Base-by-base conservation (phyloP, 1,140 invertebrate species). In the Trissolcus basalis region DNA sequence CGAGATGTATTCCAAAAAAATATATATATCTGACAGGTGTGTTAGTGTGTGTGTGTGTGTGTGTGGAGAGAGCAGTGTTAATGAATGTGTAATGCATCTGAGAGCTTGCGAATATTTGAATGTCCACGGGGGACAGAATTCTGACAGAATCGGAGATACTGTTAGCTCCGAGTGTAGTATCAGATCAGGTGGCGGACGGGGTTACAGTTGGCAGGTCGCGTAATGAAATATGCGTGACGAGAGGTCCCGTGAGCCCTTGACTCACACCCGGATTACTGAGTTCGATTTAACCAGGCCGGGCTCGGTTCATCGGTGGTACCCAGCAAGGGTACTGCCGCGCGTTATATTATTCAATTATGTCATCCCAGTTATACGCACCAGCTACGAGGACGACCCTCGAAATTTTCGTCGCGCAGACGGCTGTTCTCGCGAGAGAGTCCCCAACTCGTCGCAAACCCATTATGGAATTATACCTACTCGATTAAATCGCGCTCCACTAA, bases 301-400 rank as follows among this genome's bases (percentile, higher is more conserved):
- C 73, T 77, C 56, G 61, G 74, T 67, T 81, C 74, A 75, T 77
- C 64, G 64, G 58, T 70, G 80, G 65, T 79, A 77, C 77, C 49
- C 56, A 73, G 79, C 80, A 83, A 84, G 82, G 82, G 79, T 83
- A 72, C 1, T 13, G 76, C 76, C 53, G 48, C 83, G 75, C 83
- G 85, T 86, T 87, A 87, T 87, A 88, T 87, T 87, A 88, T 88
- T 88, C 85, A 88, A 88, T 88, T 87, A 88, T 87, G 85, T 86
- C 86, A 86, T 87, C 83, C 84, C 71, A 82, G 83, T 87, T 86
- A 85, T 85, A 87, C 84, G 85, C 82, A 82, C 78, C 80, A 80
- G 77, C 77, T 74, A 75, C 71, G 73, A 81, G 82, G 61, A 77
- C 72, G 68, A 77, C 68, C 74, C 77, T 79, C 60, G 39, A 27